Evolutionary conservation across 2,113 vertebrate species (phyloP), one percentile per base, ranked within the genome.

Genomic region (Crypturellus undulatus): DNA sequence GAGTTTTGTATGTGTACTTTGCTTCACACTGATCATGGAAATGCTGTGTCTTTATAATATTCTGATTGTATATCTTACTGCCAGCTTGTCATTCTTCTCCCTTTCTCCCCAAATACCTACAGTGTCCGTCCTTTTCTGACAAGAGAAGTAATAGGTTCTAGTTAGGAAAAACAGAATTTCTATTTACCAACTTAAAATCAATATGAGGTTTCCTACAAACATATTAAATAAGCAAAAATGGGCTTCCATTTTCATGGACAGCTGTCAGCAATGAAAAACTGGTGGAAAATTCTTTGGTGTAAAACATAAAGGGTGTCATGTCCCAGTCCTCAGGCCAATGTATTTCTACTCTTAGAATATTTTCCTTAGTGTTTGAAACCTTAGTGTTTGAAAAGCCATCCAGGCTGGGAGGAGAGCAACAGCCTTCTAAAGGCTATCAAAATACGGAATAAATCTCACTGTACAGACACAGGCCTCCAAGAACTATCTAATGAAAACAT

Each of bases 401-500:
- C 4, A 45, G 43, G 45, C 43, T 17, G 3, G 4, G 7, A 65
- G 17, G 17, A 87, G 5, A 19, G 22, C 1, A 3, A 30, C 80
- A 76, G 58, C 62, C 25, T 63, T 32, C 62, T 69, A 43, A 79
- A 77, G 43, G 26, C 26, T 38, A 54, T 38, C 20, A 2, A 36
- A 85, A 8, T 4, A 72, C 14, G 51, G 24, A 80, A 70, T 2
- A 34, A 30, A 32, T 14, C 26, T 19, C 63, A 72, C 52, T 13
- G 1, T 10, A 24, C 0, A 5, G 40, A 43, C 70, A 67, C 9
- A 32, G 77, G 12, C 40, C 12, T 63, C 0, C 0, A 52, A 84
- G 65, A 85, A 25, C 20, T 59, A 67, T 49, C 43, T 58, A 30
- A 62, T 40, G 6, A 73, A 69, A 77, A 81, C 52, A 54, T 58